Evolutionary conservation across 2,888 invertebrate genomes (phyloP).

Genomic region (Polydrusus pterygomalis): DNA sequence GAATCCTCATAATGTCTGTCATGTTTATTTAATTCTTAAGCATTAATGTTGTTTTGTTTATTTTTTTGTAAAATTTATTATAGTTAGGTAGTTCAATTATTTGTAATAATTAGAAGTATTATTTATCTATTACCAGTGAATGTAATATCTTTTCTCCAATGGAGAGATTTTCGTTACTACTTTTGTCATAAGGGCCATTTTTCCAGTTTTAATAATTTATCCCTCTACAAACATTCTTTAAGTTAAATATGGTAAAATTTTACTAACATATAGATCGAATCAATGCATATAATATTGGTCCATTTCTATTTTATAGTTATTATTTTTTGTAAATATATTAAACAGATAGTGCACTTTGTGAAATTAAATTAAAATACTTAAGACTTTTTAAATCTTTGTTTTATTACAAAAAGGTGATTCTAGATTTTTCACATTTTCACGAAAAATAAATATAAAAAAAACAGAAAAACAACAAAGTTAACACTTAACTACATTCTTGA

Average conservation of each 20-base stretch:
- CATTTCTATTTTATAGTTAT: background rate
- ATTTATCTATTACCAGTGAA: background rate
- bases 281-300: too few species aligned
- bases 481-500: constrained; percentile 73
- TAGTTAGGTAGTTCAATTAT: constrained; percentile 16
- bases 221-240: too few species aligned
- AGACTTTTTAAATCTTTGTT: constrained; percentile 34
- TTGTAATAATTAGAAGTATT: background rate
- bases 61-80: constrained; percentile 36
- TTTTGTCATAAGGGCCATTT: too few species aligned
- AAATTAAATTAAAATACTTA: constrained; percentile 33
- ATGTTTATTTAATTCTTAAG: constrained; percentile 28
- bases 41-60: constrained; percentile 31
- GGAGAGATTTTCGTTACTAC: too few species aligned
- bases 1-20: constrained; percentile 69
- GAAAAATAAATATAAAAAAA: constrained; percentile 22
- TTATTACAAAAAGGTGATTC: constrained; percentile 34
- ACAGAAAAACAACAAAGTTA: constrained; percentile 23
- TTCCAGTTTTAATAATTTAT: too few species aligned
- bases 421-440: constrained; percentile 7
- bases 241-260: too few species aligned
- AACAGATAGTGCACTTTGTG: constrained; percentile 15
- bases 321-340: background rate
- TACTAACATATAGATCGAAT: too few species aligned
- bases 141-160: background rate